Percentiles rank a stretch among this genome's conserved stretches.
Conservation (phyloP, 2,113 vertebrate genomes). For the Polyodon spathula region DNA sequence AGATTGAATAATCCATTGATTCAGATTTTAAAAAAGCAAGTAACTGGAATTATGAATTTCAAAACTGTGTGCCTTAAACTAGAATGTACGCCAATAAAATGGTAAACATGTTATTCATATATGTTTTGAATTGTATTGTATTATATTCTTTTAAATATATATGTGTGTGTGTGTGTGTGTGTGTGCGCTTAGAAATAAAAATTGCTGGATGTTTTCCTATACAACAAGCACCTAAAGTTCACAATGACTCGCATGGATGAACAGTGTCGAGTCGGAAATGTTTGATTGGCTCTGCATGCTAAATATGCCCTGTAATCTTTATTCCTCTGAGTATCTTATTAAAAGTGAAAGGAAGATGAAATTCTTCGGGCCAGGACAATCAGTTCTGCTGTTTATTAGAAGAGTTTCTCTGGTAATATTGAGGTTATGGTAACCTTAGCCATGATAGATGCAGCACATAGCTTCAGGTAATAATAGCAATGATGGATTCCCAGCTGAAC, state of each 20-base stretch:
- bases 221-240: slow-evolving; percentile 28
- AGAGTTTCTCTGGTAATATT: slow-evolving; percentile 58
- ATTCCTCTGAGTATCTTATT: slow-evolving; percentile 54
- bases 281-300: slow-evolving; percentile 62
- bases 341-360: slow-evolving; percentile 59
- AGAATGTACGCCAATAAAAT: too few relatives aligned
- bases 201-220: too few relatives aligned
- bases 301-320: slow-evolving; percentile 52
- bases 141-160: too few relatives aligned
- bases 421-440: slow-evolving; percentile 67
- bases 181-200: too few relatives aligned
- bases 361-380: slow-evolving; percentile 49
- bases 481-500: slow-evolving; percentile 74
- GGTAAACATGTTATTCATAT: too few relatives aligned
- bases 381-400: slow-evolving; percentile 57
- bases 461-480: slow-evolving; percentile 74
- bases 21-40: too few relatives aligned
- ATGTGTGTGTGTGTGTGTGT: too few relatives aligned
- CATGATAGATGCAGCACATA: slow-evolving; percentile 57
- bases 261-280: slow-evolving; percentile 50
- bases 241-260: slow-evolving; percentile 63
- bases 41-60: too few relatives aligned
- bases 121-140: too few relatives aligned
- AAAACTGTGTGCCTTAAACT: too few relatives aligned
- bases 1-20: too few relatives aligned